Conservation (phyloP, 1,140 invertebrate genomes). For the Uloborus diversus region DNA sequence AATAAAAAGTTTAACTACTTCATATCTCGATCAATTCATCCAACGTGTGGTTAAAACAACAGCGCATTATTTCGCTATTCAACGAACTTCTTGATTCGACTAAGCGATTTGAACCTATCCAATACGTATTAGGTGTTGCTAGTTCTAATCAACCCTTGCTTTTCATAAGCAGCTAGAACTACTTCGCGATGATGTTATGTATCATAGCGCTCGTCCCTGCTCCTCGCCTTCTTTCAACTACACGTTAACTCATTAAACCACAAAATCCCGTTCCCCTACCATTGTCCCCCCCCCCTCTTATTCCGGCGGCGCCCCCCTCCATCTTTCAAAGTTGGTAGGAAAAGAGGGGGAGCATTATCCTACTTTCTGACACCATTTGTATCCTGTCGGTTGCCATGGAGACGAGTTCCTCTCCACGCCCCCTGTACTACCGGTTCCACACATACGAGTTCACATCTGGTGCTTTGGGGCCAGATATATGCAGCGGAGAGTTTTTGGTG, state of each 20-base stretch:
- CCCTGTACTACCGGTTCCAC: conserved; percentile 20
- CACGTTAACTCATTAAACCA: conserved; percentile 55
- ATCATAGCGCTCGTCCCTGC: not conserved
- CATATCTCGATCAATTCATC: no score
- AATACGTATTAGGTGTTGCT: no score
- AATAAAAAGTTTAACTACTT: no score
- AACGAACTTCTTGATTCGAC: no score
- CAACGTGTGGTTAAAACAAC: no score
- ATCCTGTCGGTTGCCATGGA: conserved; percentile 51
- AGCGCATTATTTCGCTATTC: no score
- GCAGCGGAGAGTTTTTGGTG: no score
- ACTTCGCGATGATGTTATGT: not conserved
- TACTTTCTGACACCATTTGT: conserved; percentile 55
- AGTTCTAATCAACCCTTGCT: conserved; percentile 1
- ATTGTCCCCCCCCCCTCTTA: not conserved
- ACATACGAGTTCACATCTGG: conserved; percentile 36
- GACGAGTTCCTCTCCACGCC: conserved; percentile 43
- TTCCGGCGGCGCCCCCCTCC: not conserved
- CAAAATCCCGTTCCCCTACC: conserved; percentile 31
- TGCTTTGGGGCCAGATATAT: no score
- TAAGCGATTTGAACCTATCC: no score
- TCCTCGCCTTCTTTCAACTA: conserved; percentile 4
- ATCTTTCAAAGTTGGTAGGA: conserved; percentile 21
- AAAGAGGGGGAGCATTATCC: conserved; percentile 16
- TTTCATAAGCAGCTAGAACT: not conserved